A percentile compares a stretch with the other conserved stretches of the same genome.
These are phyloP conservation scores for Dicaeum eximium DNA, from an alignment of 2,113 vertebrate genomes.

Conservation along the genomic window DNA sequence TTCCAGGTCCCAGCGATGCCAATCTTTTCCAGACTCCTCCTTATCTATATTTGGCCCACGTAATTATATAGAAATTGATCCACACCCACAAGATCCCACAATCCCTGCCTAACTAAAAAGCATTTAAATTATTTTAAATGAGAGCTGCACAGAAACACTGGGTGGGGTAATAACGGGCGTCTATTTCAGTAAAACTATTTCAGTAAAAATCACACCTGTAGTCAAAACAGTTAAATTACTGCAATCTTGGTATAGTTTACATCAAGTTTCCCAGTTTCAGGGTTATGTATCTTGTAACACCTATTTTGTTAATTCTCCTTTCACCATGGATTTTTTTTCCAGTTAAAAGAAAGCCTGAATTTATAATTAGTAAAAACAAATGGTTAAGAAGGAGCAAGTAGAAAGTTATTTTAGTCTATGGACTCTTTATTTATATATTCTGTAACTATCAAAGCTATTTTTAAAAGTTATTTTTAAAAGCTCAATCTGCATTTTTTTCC, in stretches of 20 bases:
- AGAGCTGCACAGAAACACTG: not conserved
- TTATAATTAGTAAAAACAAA: not conserved
- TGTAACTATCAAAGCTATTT: not conserved
- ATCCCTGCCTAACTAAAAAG: conserved; percentile 54
- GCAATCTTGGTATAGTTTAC: not conserved
- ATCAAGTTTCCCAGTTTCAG: not conserved
- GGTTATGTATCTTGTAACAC: not conserved
- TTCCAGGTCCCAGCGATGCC: conserved; percentile 21
- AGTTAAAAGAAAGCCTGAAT: not conserved
- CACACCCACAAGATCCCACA: conserved; percentile 58
- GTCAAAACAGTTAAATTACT: conserved; percentile 29
- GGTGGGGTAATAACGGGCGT: conserved; percentile 61
- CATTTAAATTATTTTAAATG: conserved; percentile 63
- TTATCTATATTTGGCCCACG: conserved; percentile 55
- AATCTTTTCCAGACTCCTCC: conserved; percentile 52
- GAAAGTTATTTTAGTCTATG: not conserved
- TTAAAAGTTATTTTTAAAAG: not conserved
- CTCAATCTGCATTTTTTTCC: not conserved
- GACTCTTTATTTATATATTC: not conserved
- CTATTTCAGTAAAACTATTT: conserved; percentile 61
- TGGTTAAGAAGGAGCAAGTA: not conserved
- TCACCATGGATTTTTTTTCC: not conserved
- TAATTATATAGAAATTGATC: conserved; percentile 62
- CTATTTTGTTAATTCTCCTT: not conserved
- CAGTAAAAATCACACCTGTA: conserved; percentile 41